Evolutionary conservation across 2,888 invertebrate genomes (phyloP).

Genomic region (Drosophila heteroneura): DNA sequence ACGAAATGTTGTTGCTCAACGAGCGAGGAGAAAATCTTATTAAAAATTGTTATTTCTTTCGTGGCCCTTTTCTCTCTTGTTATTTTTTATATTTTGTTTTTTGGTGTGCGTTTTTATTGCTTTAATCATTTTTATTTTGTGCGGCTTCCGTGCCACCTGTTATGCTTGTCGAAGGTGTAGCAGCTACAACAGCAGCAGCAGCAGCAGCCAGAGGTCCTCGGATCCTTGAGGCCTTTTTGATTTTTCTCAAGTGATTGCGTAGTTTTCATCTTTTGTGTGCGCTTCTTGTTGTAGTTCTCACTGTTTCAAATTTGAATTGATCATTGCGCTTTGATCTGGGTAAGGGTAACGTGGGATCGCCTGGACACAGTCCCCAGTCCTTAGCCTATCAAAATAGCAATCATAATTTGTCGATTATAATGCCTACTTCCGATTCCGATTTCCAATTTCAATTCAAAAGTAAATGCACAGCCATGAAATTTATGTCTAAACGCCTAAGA

Average conservation of each 20-base stretch:
- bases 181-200: slow-evolving; percentile 20
- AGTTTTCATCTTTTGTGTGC: slow-evolving; percentile 72
- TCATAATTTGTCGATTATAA: slow-evolving; percentile 82
- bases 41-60: slow-evolving; percentile 78
- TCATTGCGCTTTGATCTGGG: slow-evolving; percentile 69
- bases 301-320: slow-evolving; percentile 82
- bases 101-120: slow-evolving; percentile 60
- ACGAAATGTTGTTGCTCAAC: slow-evolving; percentile 45
- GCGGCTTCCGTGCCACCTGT: slow-evolving; percentile 84
- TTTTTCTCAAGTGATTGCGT: slow-evolving; percentile 83
- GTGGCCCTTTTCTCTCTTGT: slow-evolving; percentile 61
- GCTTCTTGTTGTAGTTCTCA: slow-evolving; percentile 67
- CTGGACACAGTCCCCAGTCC: slow-evolving; percentile 2
- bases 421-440: slow-evolving; percentile 76
- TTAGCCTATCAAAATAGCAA: slow-evolving; percentile 72
- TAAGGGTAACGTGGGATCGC: slow-evolving; percentile 71
- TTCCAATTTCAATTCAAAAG: slow-evolving; percentile 24
- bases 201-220: slow-evolving; percentile 63
- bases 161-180: slow-evolving; percentile 55
- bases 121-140: slow-evolving; percentile 83
- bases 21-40: slow-evolving; percentile 76
- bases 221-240: slow-evolving; percentile 69
- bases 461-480: slow-evolving; percentile 60
- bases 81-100: slow-evolving; percentile 54
- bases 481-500: slow-evolving; percentile 45